Conservation (phyloP, 2,113 vertebrate genomes). For the Hipposideros armiger region DNA sequence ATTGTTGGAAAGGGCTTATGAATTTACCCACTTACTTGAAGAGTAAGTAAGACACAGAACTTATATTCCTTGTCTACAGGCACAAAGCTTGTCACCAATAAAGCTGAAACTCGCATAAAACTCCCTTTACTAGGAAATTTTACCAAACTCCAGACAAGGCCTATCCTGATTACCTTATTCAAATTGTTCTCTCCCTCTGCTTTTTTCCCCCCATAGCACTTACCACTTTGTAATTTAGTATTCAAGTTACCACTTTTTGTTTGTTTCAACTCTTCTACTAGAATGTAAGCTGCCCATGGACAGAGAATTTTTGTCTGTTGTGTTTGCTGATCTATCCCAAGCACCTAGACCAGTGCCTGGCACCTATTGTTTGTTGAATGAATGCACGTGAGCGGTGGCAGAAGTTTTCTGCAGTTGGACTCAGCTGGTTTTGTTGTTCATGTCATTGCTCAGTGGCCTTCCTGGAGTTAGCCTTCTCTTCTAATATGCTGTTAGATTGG, state of each 20-base stretch:
- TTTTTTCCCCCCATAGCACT: neutral
- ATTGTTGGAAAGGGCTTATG: neutral
- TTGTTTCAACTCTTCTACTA: neutral
- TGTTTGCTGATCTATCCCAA: neutral
- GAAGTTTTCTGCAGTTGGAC: neutral
- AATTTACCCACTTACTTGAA: neutral
- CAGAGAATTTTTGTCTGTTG: neutral
- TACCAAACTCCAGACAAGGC: neutral
- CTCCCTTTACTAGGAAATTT: neutral
- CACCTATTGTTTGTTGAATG: neutral
- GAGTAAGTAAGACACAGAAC: neutral
- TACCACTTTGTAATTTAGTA: neutral
- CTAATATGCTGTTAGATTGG: neutral
- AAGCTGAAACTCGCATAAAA: neutral
- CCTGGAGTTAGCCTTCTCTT: neutral
- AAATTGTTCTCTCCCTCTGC: neutral
- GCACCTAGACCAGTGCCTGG: neutral
- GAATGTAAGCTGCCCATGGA: neutral
- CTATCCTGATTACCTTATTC: neutral
- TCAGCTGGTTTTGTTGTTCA: neutral
- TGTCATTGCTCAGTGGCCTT: neutral
- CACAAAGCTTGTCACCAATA: neutral
- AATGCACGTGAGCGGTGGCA: neutral
- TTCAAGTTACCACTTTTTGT: neutral
- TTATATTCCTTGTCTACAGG: neutral